Conservation (phyloP, 92 coral and sea anemone genomes). For the Plumapathes pennacea region DNA sequence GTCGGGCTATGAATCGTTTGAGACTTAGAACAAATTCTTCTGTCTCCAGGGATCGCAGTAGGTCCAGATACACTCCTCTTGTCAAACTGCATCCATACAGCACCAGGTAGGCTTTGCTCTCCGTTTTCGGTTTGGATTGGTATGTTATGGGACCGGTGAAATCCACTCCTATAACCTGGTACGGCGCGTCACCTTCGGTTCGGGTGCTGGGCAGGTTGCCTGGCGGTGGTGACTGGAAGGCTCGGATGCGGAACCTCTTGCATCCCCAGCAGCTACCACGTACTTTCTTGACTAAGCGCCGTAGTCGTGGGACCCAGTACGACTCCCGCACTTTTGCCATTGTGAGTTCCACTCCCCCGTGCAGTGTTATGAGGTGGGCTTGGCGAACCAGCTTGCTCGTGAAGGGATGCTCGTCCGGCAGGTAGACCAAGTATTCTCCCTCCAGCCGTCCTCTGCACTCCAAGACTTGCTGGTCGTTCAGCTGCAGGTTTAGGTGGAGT, state of each 20-base stretch:
- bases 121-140: conserved; percentile 2
- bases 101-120: conserved; percentile 25
- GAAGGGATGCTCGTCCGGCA: conserved; percentile 29
- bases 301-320: conserved; percentile 35
- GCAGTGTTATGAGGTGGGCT: conserved; percentile 20
- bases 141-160: conserved; percentile 32
- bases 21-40: conserved; percentile 11
- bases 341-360: conserved; percentile 38
- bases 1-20: conserved; percentile 12
- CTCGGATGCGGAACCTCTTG: conserved; percentile 10
- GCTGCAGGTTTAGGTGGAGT: conserved; percentile 32
- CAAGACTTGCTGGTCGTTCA: conserved; percentile 13
- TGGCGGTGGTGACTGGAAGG: conserved; percentile 23
- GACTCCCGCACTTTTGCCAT: conserved; percentile 38
- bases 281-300: conserved; percentile 33
- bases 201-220: conserved; percentile 33
- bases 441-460: conserved; percentile 39
- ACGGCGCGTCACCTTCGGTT: conserved; percentile 31
- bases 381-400: conserved; percentile 26
- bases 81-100: conserved; percentile 35
- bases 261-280: conserved; percentile 32
- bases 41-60: conserved; percentile 9
- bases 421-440: conserved; percentile 36
- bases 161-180: conserved; percentile 44
- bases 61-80: conserved; percentile 24